These are phyloP conservation scores for Sinonovacula constricta DNA, from an alignment of 1,140 invertebrate species.

Conservation along the genomic window DNA sequence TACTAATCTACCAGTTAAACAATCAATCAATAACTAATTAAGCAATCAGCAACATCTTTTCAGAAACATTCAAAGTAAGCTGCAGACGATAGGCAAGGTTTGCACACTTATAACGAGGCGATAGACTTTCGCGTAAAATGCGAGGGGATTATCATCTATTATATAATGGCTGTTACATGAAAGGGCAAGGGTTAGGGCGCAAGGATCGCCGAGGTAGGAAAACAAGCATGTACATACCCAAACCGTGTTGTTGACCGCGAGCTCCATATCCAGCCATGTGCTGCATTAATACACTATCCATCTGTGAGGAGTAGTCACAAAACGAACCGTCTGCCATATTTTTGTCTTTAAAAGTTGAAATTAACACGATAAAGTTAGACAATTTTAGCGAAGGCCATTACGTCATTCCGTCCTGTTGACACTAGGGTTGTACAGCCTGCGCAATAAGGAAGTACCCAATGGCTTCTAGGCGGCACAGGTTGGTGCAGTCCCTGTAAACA, in stretches of 20 bases:
- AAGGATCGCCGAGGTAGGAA: slow-evolving; percentile 11
- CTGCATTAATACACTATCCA: slow-evolving; percentile 39
- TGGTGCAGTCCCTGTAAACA: too few relatives aligned
- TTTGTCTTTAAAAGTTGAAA: slow-evolving; percentile 24
- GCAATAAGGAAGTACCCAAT: slow-evolving; percentile 41
- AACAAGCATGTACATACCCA: slow-evolving; percentile 40
- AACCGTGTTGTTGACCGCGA: slow-evolving; percentile 15
- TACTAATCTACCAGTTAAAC: too few relatives aligned
- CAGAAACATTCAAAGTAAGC: too few relatives aligned
- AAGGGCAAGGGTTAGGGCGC: slow-evolving; percentile 41
- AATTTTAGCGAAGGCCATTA: slow-evolving; percentile 45
- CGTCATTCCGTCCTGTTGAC: slow-evolving; percentile 48
- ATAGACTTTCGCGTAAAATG: too few relatives aligned
- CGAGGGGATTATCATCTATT: slow-evolving; percentile 39
- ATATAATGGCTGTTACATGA: slow-evolving; percentile 47
- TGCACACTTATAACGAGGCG: too few relatives aligned
- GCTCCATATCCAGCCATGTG: slow-evolving; percentile 23
- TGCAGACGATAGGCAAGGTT: too few relatives aligned
- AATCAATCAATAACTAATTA: too few relatives aligned
- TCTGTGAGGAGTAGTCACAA: slow-evolving; percentile 38
- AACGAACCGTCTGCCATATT: slow-evolving; percentile 46
- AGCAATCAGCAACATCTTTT: too few relatives aligned
- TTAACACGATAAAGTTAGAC: slow-evolving; percentile 16
- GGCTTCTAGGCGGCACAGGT: too few relatives aligned
- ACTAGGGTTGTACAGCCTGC: slow-evolving; percentile 25